Conservation (phyloP, 2,113 vertebrate genomes). For the Pongo pygmaeus region DNA sequence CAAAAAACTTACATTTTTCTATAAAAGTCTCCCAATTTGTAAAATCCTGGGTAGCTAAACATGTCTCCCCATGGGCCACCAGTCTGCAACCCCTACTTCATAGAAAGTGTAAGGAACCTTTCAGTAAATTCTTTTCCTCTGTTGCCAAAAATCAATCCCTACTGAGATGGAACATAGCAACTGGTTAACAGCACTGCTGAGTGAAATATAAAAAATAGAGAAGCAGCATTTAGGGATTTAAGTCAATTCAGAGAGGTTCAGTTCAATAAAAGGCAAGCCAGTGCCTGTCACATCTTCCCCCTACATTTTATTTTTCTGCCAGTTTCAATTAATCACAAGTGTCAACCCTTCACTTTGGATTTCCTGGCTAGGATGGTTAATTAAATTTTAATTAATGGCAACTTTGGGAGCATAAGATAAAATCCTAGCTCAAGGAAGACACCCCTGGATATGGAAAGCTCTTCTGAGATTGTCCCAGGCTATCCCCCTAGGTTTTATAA, state of each 20-base stretch:
- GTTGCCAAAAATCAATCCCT: background rate
- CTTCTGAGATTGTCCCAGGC: background rate
- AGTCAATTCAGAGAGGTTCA: background rate
- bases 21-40: background rate
- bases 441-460: background rate
- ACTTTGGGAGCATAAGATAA: background rate
- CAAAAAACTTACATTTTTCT: background rate
- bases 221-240: background rate
- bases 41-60: background rate
- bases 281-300: background rate
- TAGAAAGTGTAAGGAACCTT: background rate
- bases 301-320: background rate
- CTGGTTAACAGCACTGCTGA: background rate
- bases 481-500: background rate
- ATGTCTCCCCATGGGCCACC: background rate
- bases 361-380: slow-evolving; percentile 55
- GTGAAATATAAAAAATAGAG: background rate
- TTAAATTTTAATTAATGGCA: slow-evolving; percentile 63
- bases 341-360: slow-evolving; percentile 40
- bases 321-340: slow-evolving; percentile 50
- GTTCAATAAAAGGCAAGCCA: slow-evolving; percentile 28
- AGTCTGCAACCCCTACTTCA: background rate
- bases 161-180: background rate
- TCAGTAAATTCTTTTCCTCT: background rate
- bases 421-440: background rate